Evolutionary conservation across 2,113 vertebrate genomes (phyloP), one percentile per base, ranked within the genome.

Genomic region (Turnix velox): DNA sequence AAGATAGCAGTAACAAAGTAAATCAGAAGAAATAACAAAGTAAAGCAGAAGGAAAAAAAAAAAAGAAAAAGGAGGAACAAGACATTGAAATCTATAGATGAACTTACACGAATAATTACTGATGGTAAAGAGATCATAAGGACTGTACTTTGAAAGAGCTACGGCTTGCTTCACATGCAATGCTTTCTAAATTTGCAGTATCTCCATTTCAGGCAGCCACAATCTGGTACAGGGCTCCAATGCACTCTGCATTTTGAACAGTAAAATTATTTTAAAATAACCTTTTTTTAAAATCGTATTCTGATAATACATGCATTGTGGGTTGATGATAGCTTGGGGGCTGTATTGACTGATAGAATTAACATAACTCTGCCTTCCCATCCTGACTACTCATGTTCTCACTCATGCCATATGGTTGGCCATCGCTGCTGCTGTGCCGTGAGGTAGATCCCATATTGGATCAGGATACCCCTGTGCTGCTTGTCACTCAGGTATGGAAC

Each of bases 241-340:
- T 35, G 31, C 28, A 27, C 67, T 87, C 43, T 63, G 19, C 37
- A 18, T 85, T 79, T 76, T 61, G 40, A 67, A 35, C 25, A 45
- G 19, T 8, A 23, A 12, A 27, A 55, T 43, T 37, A 7, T 35
- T 62, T 85, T 87, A 8, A 27, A 27, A 24, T n/a, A 72, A 55
- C 22, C 1, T 3, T n/a, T 18, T 27, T 51, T 51, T 7, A 0
- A 9, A 51, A 37, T 31, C 0, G 0, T 81, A 4, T 71, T 71
- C 27, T 69, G 30, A 31, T 75, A 51, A 63, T 31, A 13, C 1
- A 0, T 18, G n/a, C 11, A 3, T 18, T 63, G 18, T n/a, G 35
- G 8, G 14, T 31, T 57, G 40, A 19, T 74, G 6, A 2, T n/a
- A 84, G 52, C 19, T 78, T 51, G 22, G 3, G 14, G 74, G 40